phyloP scores from a whole-genome alignment of 2,113 vertebrate genomes.

The Megaceryle torquata region DNA sequence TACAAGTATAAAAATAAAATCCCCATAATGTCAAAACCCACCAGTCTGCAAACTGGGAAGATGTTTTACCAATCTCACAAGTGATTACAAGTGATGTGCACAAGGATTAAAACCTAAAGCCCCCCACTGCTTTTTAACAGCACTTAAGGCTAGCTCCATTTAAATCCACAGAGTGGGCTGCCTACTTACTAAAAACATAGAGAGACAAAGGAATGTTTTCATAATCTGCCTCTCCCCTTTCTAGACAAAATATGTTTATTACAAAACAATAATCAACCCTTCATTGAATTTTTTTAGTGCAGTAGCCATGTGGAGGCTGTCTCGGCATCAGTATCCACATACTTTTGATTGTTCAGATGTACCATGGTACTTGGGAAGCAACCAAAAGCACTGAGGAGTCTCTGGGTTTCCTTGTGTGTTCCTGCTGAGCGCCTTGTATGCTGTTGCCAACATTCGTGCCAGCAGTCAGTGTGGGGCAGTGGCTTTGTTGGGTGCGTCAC shows the following conservation, averaged over 20 bases:
- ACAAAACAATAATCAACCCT: background rate
- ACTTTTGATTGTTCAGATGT: background rate
- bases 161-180: background rate
- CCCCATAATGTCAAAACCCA: background rate
- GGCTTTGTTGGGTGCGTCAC: background rate
- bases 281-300: background rate
- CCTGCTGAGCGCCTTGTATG: background rate
- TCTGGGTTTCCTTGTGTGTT: fast-evolving
- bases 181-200: background rate
- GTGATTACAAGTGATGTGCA: background rate
- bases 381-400: background rate
- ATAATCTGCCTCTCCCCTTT: background rate
- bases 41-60: background rate
- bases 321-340: background rate
- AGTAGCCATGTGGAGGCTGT: background rate
- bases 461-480: fast-evolving
- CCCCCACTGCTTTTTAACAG: background rate
- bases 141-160: background rate
- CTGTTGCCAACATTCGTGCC: background rate
- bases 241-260: background rate
- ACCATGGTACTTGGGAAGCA: background rate
- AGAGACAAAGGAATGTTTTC: background rate
- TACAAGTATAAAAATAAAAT: background rate
- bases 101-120: background rate
- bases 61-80: fast-evolving